Percentiles rank a stretch among this genome's conserved stretches.
These are phyloP conservation scores for Falco concolor DNA, from an alignment of 2,797 vertebrate species.

Conservation along the genomic window DNA sequence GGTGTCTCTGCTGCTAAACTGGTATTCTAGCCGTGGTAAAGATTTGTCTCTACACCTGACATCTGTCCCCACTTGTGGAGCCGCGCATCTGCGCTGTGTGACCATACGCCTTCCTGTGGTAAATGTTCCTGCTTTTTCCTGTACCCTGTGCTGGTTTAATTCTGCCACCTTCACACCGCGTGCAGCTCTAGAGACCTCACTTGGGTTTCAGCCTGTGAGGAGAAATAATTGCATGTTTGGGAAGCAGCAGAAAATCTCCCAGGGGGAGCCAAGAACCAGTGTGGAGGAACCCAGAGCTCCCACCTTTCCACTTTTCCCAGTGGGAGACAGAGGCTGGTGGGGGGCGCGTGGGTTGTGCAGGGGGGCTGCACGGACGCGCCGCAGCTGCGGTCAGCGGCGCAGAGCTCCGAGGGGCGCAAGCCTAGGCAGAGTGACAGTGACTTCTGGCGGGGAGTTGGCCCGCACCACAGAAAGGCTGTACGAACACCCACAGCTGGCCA, in stretches of 20 bases:
- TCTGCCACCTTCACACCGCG: not conserved
- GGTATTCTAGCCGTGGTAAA: not conserved
- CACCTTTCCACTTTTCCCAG: not conserved
- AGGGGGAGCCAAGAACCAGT: not conserved
- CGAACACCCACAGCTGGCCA: not conserved
- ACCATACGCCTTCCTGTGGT: fast-evolving
- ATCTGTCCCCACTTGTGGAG: not conserved
- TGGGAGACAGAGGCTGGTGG: not conserved
- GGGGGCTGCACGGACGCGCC: fast-evolving
- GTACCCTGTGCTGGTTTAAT: not conserved
- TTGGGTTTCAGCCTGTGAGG: not conserved
- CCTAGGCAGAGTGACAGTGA: not conserved
- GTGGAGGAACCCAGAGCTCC: not conserved
- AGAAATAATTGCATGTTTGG: not conserved
- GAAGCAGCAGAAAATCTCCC: not conserved
- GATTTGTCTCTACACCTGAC: not conserved
- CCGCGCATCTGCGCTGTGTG: not conserved
- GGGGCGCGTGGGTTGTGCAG: fast-evolving
- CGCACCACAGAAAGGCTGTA: not conserved
- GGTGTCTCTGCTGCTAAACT: not conserved
- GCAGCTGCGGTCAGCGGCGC: not conserved
- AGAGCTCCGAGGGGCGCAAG: fast-evolving
- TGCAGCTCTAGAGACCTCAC: not conserved
- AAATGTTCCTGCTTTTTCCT: not conserved
- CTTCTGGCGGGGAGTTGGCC: not conserved